Percentiles rank a stretch among this genome's conserved stretches.
These are phyloP conservation scores for Stegostoma tigrinum DNA, from an alignment of 2,113 vertebrate species.

Conservation along the genomic window DNA sequence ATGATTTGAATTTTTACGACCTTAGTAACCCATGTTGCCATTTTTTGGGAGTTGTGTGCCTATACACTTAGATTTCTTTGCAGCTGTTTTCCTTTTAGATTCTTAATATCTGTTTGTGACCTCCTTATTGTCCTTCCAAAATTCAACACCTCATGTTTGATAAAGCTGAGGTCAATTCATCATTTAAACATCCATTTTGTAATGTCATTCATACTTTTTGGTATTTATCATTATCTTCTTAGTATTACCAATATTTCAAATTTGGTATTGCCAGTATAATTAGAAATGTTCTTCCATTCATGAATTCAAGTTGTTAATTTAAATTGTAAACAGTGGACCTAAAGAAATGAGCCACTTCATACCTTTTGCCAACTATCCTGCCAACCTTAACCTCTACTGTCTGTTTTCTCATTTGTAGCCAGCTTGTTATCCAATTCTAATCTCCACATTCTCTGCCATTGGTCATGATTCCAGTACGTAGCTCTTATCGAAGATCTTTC, in stretches of 20 bases:
- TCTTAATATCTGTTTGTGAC: background rate
- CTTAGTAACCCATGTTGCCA: background rate
- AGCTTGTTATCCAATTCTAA: background rate
- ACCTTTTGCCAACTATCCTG: background rate
- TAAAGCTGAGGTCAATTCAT: background rate
- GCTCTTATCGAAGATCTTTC: background rate
- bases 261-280: background rate
- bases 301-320: background rate
- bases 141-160: background rate
- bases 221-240: background rate
- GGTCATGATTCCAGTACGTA: background rate
- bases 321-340: background rate
- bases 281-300: background rate
- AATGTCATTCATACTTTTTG: background rate
- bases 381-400: background rate
- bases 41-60: background rate
- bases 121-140: background rate
- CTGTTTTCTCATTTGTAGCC: background rate
- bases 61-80: background rate
- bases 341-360: background rate
- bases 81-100: background rate
- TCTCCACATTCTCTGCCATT: background rate
- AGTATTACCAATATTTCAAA: background rate
- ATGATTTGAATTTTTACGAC: background rate
- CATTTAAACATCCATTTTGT: background rate